Conservation (phyloP, 2,797 vertebrate species). For the Bradypodion pumilum region DNA sequence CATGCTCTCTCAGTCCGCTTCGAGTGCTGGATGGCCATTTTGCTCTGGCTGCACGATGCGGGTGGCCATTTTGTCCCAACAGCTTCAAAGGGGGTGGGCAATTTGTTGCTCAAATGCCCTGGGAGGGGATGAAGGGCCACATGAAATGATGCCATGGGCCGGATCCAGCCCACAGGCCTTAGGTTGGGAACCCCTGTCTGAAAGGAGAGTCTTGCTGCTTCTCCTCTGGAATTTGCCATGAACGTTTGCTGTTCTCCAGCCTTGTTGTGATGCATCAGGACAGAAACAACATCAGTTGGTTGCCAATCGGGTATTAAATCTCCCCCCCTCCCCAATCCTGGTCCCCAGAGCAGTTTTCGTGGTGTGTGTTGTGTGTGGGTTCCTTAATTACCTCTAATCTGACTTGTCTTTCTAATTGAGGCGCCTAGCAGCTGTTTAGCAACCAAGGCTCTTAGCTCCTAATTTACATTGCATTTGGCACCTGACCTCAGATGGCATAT, state of each 20-base stretch:
- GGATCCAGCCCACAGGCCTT: too few species aligned
- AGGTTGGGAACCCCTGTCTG: too few species aligned
- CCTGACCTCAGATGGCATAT: constrained; percentile 82
- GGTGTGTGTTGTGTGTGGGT: constrained; percentile 29
- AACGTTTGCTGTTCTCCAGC: neutral
- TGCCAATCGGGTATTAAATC: constrained; percentile 59
- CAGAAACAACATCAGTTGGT: neutral
- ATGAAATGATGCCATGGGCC: too few species aligned
- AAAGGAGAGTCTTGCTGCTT: too few species aligned
- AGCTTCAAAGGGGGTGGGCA: too few species aligned
- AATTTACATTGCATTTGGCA: constrained; percentile 77
- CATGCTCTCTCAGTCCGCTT: too few species aligned
- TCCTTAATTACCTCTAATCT: constrained; percentile 75
- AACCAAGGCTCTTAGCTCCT: constrained; percentile 72
- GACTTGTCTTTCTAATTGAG: constrained; percentile 73
- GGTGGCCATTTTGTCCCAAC: too few species aligned
- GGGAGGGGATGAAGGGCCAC: too few species aligned
- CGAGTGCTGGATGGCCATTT: too few species aligned
- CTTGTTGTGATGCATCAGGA: rapidly evolving
- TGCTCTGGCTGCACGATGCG: too few species aligned
- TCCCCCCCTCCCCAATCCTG: neutral
- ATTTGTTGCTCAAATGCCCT: too few species aligned
- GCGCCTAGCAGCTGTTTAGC: constrained; percentile 73
- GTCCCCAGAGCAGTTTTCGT: constrained; percentile 42
- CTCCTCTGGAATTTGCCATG: neutral